Evolutionary conservation across 2,888 invertebrate genomes (phyloP), one percentile per base, ranked within the genome.

Genomic region (Glyphotaelius pellucidus): DNA sequence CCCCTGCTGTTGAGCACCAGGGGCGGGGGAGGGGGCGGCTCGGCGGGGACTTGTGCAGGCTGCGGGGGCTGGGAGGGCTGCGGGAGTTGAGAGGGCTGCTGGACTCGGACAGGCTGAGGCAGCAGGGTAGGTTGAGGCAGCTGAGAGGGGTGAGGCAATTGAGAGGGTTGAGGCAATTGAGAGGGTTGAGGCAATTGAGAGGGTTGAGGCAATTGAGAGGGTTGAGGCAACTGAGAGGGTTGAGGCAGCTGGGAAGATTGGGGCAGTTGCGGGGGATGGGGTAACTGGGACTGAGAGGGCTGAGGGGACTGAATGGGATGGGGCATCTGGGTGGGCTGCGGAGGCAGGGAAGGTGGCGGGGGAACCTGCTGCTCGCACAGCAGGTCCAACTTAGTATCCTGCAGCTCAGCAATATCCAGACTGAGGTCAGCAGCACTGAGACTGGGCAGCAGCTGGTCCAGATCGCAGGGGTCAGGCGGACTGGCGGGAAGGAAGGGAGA

Each of bases 401-500:
- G 90, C 85, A 92, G 79, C 31, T 92, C 91, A 30, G 95, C 95
- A 35, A 95, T 94, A 93, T 96, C 95, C 93, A 95, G 95, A n/a
- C 96, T 94, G 93, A 97, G 95, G 94, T 97, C 97, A 94, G 96
- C 96, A 87, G 97, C 96, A 93, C 96, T 97, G 31, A 97, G 95
- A 67, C 96, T 96, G 30, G 97, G 97, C 94, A 97, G 95, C 94
- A 97, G 95, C 94, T 97, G 97, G 94, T 97, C 97, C 91, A 97
- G 95, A 94, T 97, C 97, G 92, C 95, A 95, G 91, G 94, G 95
- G 94, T 96, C 96, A 2, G 96, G 95, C 79, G 96, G 94, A 92
- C 96, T 96, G 2, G 95, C 94, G 19, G 95, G 94, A 35, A 92
- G 67, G n/a, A 86, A 86, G n/a, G 86, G 86, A n/a, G 90, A 86